Evolutionary conservation across 2,888 invertebrate genomes (phyloP), one percentile per base, ranked within the genome.

Genomic region (Exephanes ischioxanthus): DNA sequence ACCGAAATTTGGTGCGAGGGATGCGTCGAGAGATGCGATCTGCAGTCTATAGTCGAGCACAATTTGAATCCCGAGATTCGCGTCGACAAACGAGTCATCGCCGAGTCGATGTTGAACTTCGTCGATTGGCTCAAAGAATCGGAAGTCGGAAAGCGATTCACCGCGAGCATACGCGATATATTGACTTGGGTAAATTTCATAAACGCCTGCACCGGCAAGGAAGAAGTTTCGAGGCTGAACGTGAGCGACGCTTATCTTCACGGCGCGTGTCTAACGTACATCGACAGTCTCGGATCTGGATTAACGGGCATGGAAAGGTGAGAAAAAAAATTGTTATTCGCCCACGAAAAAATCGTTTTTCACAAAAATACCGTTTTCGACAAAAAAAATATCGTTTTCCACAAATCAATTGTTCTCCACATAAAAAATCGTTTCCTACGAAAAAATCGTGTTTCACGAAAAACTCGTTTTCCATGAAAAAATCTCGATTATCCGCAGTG

Each of bases 1-100:
- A 99, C 99, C 0, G 99, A 99, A 95, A 98, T 99, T 92, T 99
- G 99, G 99, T 99, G 99, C 92, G 97, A 97, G 80, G 96, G 96
- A 72, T 97, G 97, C 11, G 96, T 96, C 19, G 95, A 96, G 33
- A 95, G 96, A 76, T 95, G 96, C 16, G 99, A 99, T 94, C 95
- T 99, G 58, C 94, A 96, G 16, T 94, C 95, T 77, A 99, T 99
- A 82, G 96, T 98, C 41, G 96, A 97, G 90, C 97, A 97, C 91
- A 98, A 98, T 93, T 95, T 98, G 58, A 93, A 92, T 88, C 94
- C 95, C 14, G 94, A 95, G 89, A 95, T 95, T 91, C 94, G 95
- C 84, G 95, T 95, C 76, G 94, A 95, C 0, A 95, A 94, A 45
- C 95, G 95, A 4, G 95, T 95, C 19, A 95, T 98, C 61, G 97